Evolutionary conservation across 2,888 invertebrate species (phyloP).

Genomic region (Malthinus flaveolus): DNA sequence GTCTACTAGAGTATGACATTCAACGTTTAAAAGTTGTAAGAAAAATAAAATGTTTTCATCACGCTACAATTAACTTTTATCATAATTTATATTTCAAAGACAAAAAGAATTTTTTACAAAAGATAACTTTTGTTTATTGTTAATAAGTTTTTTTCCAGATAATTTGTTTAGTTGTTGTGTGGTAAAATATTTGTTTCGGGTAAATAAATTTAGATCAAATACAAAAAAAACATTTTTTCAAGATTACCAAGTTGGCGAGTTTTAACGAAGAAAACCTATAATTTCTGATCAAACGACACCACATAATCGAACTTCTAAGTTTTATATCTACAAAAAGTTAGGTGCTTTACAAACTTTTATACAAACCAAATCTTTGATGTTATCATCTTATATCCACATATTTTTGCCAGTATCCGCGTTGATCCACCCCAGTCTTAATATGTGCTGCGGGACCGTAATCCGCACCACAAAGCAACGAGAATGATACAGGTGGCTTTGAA

Average conservation of each 20-base stretch:
- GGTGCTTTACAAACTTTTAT: conserved; percentile 27
- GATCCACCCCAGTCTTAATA: conserved; percentile 27
- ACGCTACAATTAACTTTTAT: too few species aligned
- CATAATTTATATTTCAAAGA: too few species aligned
- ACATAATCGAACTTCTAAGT: conserved; percentile 25
- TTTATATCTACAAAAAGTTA: conserved; percentile 21
- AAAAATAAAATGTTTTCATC: too few species aligned
- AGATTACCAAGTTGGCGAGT: conserved; percentile 12
- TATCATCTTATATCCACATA: conserved; percentile 27
- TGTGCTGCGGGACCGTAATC: conserved; percentile 25
- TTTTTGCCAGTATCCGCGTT: conserved; percentile 25
- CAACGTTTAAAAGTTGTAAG: too few species aligned
- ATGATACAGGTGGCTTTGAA: conserved; percentile 30
- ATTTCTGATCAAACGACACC: conserved; percentile 27
- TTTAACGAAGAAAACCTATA: conserved; percentile 27
- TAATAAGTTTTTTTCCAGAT: too few species aligned
- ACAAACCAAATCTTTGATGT: conserved; percentile 29
- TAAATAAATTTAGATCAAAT: neutral
- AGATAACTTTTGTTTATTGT: too few species aligned
- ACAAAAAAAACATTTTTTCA: conserved; percentile 1
- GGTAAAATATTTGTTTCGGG: too few species aligned
- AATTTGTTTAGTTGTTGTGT: too few species aligned
- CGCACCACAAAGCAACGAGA: conserved; percentile 25
- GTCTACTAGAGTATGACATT: too few species aligned
- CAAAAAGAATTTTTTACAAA: too few species aligned